A percentile compares a stretch with the other conserved stretches of the same genome.
phyloP scores from a whole-genome alignment of 53 echinoderm and acorn worm species.

The Astropecten irregularis region DNA sequence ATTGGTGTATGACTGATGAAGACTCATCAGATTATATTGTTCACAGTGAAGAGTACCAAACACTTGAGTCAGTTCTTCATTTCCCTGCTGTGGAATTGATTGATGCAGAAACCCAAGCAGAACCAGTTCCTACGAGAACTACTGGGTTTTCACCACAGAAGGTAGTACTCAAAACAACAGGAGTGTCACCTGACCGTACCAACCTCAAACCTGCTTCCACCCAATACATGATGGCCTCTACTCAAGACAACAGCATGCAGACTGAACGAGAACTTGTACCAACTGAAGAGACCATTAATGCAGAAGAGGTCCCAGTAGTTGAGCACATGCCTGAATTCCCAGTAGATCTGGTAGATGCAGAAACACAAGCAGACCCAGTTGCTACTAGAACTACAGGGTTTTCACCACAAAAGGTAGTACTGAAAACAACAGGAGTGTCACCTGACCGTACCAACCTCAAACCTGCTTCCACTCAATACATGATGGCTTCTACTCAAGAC shows the following conservation, averaged over 20 bases:
- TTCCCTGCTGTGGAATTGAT: neutral
- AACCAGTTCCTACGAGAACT: neutral
- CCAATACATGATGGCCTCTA: constrained; percentile 2
- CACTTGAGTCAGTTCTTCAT: too few relatives aligned
- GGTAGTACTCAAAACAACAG: neutral
- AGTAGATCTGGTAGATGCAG: constrained; percentile 33
- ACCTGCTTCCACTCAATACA: constrained; percentile 23
- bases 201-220: constrained; percentile 15
- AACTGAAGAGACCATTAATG: neutral
- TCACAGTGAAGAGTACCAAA: too few relatives aligned
- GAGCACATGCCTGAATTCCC: neutral
- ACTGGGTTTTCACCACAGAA: constrained; percentile 17
- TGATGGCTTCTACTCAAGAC: constrained; percentile 2
- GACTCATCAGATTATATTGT: too few relatives aligned
- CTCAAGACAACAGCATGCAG: constrained; percentile 9
- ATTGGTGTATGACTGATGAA: constrained; percentile 36
- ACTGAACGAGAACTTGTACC: neutral
- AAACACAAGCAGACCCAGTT: constrained; percentile 39
- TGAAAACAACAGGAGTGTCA: constrained; percentile 31
- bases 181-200: neutral
- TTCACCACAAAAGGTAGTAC: constrained; percentile 1
- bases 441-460: neutral
- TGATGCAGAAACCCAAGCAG: constrained; percentile 43
- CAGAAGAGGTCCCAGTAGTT: neutral
- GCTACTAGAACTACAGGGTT: neutral